Conservation (phyloP, 2,888 invertebrate species). For the Glaucopsyche alexis region DNA sequence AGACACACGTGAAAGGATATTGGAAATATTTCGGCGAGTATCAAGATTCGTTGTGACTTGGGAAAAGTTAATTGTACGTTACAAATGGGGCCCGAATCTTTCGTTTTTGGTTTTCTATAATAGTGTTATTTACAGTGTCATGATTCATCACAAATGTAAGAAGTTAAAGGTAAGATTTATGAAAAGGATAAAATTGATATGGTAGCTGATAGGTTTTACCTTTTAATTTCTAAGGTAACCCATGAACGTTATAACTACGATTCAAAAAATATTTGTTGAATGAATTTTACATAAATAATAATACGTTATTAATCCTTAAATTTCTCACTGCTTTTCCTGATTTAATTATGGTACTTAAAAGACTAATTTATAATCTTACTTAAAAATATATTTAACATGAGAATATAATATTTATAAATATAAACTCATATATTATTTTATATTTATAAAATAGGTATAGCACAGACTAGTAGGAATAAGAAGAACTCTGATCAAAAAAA, state of each 20-base stretch:
- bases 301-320: too few species aligned
- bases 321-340: too few species aligned
- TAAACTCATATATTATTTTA: too few species aligned
- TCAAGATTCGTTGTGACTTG: conserved; percentile 10
- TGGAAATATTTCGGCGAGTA: neutral
- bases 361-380: too few species aligned
- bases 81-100: conserved; percentile 1
- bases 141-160: conserved; percentile 1
- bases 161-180: neutral
- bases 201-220: too few species aligned
- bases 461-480: conserved; percentile 50
- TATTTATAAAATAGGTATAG: neutral
- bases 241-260: too few species aligned
- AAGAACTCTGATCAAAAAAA: conserved; percentile 65
- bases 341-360: too few species aligned
- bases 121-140: conserved; percentile 1
- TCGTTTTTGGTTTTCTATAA: conserved; percentile 3
- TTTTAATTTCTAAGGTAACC: too few species aligned
- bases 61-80: conserved; percentile 19
- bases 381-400: conserved; percentile 48
- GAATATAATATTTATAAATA: conserved; percentile 47
- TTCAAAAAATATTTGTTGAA: too few species aligned
- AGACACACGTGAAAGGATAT: conserved; percentile 51
- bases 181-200: neutral
- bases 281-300: neutral